Evolutionary conservation across 2,113 vertebrate genomes (phyloP), one percentile per base, ranked within the genome.

Genomic region (Geococcyx californianus): DNA sequence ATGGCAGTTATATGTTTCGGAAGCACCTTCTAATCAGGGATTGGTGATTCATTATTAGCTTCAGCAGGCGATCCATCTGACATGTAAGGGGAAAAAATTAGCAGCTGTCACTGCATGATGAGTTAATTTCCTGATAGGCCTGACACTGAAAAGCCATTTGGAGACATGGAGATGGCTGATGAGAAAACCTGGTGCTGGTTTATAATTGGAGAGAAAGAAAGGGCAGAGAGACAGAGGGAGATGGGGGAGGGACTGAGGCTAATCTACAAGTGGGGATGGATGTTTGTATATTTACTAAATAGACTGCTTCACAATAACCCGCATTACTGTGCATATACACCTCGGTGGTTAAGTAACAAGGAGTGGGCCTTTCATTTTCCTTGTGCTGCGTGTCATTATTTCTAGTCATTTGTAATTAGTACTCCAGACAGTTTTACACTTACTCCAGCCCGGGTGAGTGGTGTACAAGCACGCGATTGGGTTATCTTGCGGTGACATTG

Each of bases 71-170:
- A 98, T 98, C 98, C 97, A 97, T 98, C 98, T 99, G 99, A 99
- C 99, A 98, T 98, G 98, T 98, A 98, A 98, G 98, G 98, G 98
- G 98, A 97, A 98, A 98, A 99, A 99, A 99, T 99, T 99, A 99
- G 99, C 99, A 99, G 99, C 99, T 99, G 99, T 99, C 99, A 98
- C 97, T 89, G 98, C 96, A 79, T 99, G 99, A 99, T 98, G 99
- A 99, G 98, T 99, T 99, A 98, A 99, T 99, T 99, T 99, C 99
- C 99, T 99, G 99, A 99, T 98, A 98, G 98, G 98, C 98, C 98
- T 98, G 98, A 98, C 98, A 98, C 98, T 97, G 98, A 98, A 98
- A 98, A 98, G 98, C 97, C 98, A 98, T 98, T 98, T 98, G 97
- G 98, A 98, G 98, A 98, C 98, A 95, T 96, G 96, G 98, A 97